Percentiles rank a stretch among this genome's conserved stretches.
Conservation (phyloP, 2,797 vertebrate genomes). For the Pteronotus mesoamericanus region DNA sequence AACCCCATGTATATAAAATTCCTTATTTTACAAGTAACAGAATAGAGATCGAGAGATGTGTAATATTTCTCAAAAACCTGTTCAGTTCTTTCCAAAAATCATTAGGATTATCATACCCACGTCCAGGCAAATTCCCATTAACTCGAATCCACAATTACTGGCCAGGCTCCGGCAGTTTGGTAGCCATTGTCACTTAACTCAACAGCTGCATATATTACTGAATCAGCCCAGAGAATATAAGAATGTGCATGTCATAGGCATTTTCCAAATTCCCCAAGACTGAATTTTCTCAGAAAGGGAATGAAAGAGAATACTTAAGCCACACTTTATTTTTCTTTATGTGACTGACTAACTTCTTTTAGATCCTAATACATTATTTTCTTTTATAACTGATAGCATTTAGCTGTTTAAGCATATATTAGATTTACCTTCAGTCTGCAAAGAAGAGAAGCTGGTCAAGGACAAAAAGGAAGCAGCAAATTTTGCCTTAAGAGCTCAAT, state of each 20-base stretch:
- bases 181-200: neutral
- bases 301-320: neutral
- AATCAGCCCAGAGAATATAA: neutral
- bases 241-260: neutral
- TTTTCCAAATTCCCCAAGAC: neutral
- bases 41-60: neutral
- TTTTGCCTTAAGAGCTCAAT: neutral
- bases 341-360: neutral
- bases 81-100: neutral
- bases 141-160: constrained; percentile 38
- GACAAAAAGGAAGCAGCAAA: neutral
- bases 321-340: constrained; percentile 6
- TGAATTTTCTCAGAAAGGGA: constrained; percentile 17
- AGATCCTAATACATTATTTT: neutral
- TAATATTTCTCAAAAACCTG: constrained; percentile 35
- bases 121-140: neutral
- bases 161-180: neutral
- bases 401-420: neutral
- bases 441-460: neutral
- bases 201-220: neutral
- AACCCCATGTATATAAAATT: neutral
- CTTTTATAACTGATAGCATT: neutral
- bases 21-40: neutral
- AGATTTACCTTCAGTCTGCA: neutral
- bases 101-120: neutral